These are phyloP conservation scores for Rhaphigaster nebulosa DNA, from an alignment of 2,888 invertebrate species.

Conservation along the genomic window DNA sequence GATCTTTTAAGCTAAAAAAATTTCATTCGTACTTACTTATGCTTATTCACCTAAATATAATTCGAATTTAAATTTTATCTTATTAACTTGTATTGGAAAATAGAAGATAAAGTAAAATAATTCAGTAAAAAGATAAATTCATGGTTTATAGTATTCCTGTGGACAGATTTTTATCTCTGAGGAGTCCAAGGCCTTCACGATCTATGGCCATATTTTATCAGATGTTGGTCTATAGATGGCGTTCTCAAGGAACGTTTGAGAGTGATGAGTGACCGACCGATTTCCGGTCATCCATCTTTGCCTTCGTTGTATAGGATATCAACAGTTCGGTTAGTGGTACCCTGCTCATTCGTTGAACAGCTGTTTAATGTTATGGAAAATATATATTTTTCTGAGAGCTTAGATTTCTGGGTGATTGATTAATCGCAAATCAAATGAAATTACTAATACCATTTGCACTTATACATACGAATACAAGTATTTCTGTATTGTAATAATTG, in stretches of 20 bases:
- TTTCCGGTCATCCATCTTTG: conserved; percentile 31
- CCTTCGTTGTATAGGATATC: not conserved
- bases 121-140: too few relatives aligned
- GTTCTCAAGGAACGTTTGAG: not conserved
- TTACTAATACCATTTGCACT: too few relatives aligned
- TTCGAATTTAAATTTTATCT: too few relatives aligned
- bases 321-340: not conserved
- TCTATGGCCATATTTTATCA: not conserved
- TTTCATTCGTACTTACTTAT: too few relatives aligned
- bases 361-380: not conserved
- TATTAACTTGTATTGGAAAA: too few relatives aligned
- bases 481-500: too few relatives aligned
- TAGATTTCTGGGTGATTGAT: not conserved
- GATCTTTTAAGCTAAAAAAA: too few relatives aligned
- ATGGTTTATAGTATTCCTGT: too few relatives aligned
- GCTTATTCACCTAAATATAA: too few relatives aligned
- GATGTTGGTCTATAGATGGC: not conserved
- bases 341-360: not conserved
- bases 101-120: too few relatives aligned
- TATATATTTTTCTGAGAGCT: not conserved
- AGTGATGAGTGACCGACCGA: not conserved
- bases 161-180: not conserved
- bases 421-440: too few relatives aligned
- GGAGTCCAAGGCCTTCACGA: not conserved
- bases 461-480: too few relatives aligned